These are phyloP conservation scores for Carollia perspicillata DNA, from an alignment of 2,113 vertebrate genomes.

Conservation along the genomic window DNA sequence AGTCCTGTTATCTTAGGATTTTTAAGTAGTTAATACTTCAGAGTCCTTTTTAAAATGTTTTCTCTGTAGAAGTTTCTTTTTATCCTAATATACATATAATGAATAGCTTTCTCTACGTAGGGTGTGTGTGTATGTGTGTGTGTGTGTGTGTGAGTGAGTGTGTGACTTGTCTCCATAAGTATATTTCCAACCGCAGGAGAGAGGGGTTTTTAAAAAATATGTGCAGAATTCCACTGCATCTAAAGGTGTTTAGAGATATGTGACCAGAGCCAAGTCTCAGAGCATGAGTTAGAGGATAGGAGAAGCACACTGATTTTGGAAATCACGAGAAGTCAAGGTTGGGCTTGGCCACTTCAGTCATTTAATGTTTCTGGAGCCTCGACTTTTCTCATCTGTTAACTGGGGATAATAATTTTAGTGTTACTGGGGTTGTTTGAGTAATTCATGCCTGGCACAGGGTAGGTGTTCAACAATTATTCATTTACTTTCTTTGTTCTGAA, in stretches of 20 bases:
- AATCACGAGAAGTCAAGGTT: neutral
- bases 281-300: neutral
- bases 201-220: neutral
- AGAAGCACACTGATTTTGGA: neutral
- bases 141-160: neutral
- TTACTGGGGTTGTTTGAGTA: neutral
- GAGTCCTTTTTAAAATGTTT: neutral
- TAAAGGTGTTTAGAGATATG: neutral
- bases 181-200: neutral
- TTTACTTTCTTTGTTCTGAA: conserved; percentile 3
- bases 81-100: neutral
- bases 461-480: neutral
- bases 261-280: neutral
- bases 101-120: neutral
- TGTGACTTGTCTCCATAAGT: neutral
- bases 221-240: neutral
- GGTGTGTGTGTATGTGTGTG: neutral
- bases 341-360: neutral
- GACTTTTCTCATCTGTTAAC: neutral
- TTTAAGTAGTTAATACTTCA: conserved; percentile 14
- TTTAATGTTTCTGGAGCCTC: neutral
- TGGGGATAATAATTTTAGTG: neutral
- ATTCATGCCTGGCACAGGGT: neutral
- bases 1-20: neutral
- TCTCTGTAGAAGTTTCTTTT: neutral